These are phyloP conservation scores for Rhea pennata DNA, from an alignment of 2,113 vertebrate species.

Conservation along the genomic window DNA sequence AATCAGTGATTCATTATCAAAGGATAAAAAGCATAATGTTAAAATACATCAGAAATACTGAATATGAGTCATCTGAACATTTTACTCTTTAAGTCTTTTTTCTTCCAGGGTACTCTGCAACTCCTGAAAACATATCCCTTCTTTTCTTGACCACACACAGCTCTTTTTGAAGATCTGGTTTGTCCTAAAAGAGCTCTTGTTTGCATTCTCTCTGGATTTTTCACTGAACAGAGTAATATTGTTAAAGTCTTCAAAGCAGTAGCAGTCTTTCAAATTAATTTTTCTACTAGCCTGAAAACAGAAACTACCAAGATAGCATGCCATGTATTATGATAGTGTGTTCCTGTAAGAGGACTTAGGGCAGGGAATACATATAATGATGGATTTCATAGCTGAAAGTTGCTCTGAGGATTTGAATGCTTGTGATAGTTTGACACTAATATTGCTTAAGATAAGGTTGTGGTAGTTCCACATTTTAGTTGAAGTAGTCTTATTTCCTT, in stretches of 20 bases:
- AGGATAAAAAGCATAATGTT: background rate
- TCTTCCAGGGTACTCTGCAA: background rate
- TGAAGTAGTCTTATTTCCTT: background rate
- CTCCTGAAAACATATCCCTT: background rate
- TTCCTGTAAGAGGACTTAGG: background rate
- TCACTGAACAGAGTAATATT: background rate
- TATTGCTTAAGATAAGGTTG: background rate
- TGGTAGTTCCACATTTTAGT: background rate
- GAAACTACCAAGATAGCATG: background rate
- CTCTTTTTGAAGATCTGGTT: background rate
- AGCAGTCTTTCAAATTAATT: slow-evolving; percentile 25
- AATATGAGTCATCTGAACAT: background rate
- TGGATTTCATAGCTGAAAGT: background rate
- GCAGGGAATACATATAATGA: background rate
- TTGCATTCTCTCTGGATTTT: background rate
- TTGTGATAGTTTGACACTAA: background rate
- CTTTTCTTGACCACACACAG: background rate
- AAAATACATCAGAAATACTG: background rate
- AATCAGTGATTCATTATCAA: background rate
- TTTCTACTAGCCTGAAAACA: background rate
- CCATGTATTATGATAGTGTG: background rate
- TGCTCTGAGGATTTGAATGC: background rate
- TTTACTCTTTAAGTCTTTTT: background rate
- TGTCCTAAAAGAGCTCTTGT: background rate
- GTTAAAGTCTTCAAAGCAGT: background rate